Percentiles rank a stretch among this genome's conserved stretches.
phyloP scores from a whole-genome alignment of 2,113 vertebrate genomes.

The Empidonax alnorum region DNA sequence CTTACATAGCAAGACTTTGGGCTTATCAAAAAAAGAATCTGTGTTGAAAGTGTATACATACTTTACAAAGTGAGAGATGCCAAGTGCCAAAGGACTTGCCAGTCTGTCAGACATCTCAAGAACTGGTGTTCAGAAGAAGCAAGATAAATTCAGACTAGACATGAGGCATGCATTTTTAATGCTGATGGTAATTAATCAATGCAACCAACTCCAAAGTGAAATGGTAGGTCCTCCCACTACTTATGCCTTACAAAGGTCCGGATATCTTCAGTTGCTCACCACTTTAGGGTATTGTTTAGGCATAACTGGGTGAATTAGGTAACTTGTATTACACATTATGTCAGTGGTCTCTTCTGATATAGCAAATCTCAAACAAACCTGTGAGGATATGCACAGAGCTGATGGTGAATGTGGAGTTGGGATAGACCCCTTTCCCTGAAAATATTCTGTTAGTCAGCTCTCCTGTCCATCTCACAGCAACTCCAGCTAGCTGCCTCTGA shows the following conservation, averaged over 20 bases:
- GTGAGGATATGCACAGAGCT: background rate
- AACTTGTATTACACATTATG: background rate
- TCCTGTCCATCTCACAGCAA: background rate
- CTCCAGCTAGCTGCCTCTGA: background rate
- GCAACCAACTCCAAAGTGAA: background rate
- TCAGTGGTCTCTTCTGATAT: background rate
- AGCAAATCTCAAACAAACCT: background rate
- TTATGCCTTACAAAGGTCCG: background rate
- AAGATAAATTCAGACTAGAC: background rate
- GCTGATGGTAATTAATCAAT: background rate
- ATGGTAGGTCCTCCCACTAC: background rate
- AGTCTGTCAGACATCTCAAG: background rate
- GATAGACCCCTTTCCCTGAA: background rate
- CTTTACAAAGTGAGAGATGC: background rate
- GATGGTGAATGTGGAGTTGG: background rate
- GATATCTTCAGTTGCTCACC: background rate
- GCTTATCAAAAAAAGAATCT: background rate
- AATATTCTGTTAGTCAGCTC: background rate
- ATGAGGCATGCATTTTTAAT: background rate
- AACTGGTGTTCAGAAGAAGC: background rate
- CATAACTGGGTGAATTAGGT: background rate
- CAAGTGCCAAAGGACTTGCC: background rate
- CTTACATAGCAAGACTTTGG: background rate
- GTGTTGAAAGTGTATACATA: background rate
- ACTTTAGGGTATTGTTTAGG: background rate